Percentiles rank a stretch among this genome's conserved stretches.
These are phyloP conservation scores for Margarornis squamiger DNA, from an alignment of 2,797 vertebrate species.

Conservation along the genomic window DNA sequence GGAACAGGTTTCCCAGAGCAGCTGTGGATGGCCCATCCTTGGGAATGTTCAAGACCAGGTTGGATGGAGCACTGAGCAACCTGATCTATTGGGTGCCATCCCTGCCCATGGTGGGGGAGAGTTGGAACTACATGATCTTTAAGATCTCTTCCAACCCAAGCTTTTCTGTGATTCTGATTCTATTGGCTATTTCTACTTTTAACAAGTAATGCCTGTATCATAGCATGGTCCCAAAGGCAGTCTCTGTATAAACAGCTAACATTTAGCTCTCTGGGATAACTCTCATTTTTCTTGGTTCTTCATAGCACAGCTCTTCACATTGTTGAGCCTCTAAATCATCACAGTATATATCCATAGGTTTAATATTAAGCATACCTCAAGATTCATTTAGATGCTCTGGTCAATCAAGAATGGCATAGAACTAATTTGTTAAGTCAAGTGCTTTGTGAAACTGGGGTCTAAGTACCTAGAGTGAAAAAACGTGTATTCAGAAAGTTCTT, in stretches of 20 bases:
- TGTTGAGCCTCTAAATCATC: neutral
- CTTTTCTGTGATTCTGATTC: neutral
- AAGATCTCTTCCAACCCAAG: neutral
- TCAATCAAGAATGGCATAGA: neutral
- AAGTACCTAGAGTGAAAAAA: neutral
- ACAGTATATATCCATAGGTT: neutral
- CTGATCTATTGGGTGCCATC: neutral
- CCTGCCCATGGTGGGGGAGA: accelerated
- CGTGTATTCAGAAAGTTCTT: neutral
- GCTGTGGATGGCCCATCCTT: neutral
- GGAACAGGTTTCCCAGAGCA: neutral
- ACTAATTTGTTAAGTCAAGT: neutral
- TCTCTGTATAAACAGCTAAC: neutral
- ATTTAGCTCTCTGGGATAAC: neutral
- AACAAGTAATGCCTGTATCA: neutral
- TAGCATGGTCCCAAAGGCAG: neutral
- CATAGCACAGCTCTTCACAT: neutral
- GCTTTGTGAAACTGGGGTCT: neutral
- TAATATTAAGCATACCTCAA: neutral
- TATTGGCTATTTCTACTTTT: neutral
- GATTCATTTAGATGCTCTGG: neutral
- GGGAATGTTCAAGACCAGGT: neutral
- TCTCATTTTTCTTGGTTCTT: neutral
- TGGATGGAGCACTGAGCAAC: neutral
- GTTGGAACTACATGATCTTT: neutral